Base-by-base conservation (phyloP, 2,888 invertebrate genomes). In the Lasioglossum marginatum region DNA sequence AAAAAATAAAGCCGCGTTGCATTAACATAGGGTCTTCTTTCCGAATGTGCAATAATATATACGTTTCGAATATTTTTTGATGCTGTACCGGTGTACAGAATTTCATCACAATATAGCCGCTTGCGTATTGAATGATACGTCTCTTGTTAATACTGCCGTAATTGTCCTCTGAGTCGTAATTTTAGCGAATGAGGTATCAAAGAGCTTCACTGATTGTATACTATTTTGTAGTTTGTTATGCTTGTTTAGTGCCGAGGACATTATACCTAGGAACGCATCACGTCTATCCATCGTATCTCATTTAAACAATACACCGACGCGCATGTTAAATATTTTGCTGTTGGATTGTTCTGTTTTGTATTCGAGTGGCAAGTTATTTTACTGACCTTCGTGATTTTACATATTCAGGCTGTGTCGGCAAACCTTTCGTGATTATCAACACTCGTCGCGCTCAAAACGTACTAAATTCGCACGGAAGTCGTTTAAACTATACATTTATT, bases 301-400 rank as follows among this genome's bases (percentile, higher is more conserved):
- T 77, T 81, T 60, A 73, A 77, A 83, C 71, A 76, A 72, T 23
- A 37, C 40, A 79, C 52, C 45, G 34, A 60, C 57, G 40, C 63
- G 79, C 85, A 87, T 87, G 31, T 70, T 79, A 88, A 88, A 75
- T 60, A 68, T n/a, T 57, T 81, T 60, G 52, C 81, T 57, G 68
- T 48, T 48, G 80, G 79, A 77, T 83, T 73, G 66, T 78, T 81
- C 37, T 60, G 80, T 88, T 85, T 37, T 43, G 48, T 88, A 88
- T 88, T 88, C 86, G 37, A 68, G 60, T 60, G 66, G 57, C 79
- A 86, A 79, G 68, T 82, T 72, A 79, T 70, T 83, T 76, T 78
- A 63, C 60, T 48, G 81, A 74, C 83, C 82, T 88, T 88, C 83
- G 68, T 66, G 60, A 79, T 72, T 72, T 71, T 66, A 77, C 52